Conservation (phyloP, 2,113 vertebrate genomes). For the Phalacrocorax brasilianus region DNA sequence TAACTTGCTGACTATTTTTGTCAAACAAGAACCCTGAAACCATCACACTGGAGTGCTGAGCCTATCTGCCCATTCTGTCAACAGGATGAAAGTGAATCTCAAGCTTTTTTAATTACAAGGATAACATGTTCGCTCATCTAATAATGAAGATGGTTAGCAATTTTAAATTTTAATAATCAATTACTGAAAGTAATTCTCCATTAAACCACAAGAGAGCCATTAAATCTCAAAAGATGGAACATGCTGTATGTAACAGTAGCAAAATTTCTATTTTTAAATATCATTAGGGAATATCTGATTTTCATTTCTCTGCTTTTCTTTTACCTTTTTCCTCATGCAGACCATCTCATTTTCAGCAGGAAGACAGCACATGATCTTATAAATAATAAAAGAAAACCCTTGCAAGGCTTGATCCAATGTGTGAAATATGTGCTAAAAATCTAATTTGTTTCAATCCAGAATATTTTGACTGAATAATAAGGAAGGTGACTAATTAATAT, state of each 20-base stretch:
- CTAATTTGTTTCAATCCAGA: constrained; percentile 79
- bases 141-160: constrained; percentile 97
- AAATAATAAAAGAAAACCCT: constrained; percentile 85
- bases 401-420: constrained; percentile 76
- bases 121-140: constrained; percentile 95
- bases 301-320: constrained; percentile 87
- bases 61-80: constrained; percentile 79
- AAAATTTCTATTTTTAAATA: constrained; percentile 94
- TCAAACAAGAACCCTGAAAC: constrained; percentile 80
- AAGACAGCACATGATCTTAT: constrained; percentile 80
- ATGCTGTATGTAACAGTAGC: constrained; percentile 83
- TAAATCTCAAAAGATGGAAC: constrained; percentile 96
- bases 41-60: constrained; percentile 69
- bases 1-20: constrained; percentile 82
- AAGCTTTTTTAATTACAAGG: constrained; percentile 97
- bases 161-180: constrained; percentile 99
- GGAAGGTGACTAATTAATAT: constrained; percentile 79
- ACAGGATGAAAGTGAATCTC: constrained; percentile 86
- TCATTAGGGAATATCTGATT: constrained; percentile 88
- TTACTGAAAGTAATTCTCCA: constrained; percentile 96
- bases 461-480: constrained; percentile 82
- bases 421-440: constrained; percentile 83
- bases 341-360: constrained; percentile 83
- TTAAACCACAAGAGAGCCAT: constrained; percentile 96
- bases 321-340: constrained; percentile 85